Percentiles rank a stretch among this genome's conserved stretches.
phyloP scores from a whole-genome alignment of 2,888 invertebrate genomes.

The Pandemis heparana region DNA sequence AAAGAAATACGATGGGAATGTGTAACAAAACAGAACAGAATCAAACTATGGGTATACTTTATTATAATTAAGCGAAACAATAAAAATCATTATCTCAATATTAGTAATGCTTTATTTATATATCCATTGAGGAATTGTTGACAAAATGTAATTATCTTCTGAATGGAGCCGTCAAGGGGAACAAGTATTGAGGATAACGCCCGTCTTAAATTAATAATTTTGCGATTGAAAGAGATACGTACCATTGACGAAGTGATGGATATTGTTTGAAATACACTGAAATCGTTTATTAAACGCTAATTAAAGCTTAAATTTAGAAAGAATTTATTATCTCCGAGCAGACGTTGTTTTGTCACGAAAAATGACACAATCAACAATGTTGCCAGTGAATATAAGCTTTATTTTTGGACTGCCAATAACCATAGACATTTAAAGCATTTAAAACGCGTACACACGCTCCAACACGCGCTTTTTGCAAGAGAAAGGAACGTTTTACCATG shows the following conservation, averaged over 20 bases:
- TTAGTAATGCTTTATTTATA: slow-evolving; percentile 2
- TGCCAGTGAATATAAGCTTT: slow-evolving; percentile 3
- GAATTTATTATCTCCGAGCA: slow-evolving; percentile 36
- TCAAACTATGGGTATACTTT: neutral
- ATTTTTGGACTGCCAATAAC: neutral
- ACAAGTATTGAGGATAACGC: slow-evolving; percentile 29
- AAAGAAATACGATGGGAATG: slow-evolving; percentile 24
- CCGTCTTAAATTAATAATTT: neutral
- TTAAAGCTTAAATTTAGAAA: slow-evolving; percentile 25
- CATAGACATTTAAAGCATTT: neutral
- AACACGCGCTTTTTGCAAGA: neutral
- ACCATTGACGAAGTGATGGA: slow-evolving; percentile 25
- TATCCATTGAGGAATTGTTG: slow-evolving; percentile 9
- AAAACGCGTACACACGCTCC: neutral
- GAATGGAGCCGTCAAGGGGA: slow-evolving; percentile 32
- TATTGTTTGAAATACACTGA: slow-evolving; percentile 5
- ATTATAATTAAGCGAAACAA: neutral
- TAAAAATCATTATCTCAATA: neutral
- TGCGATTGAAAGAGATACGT: slow-evolving; percentile 4
- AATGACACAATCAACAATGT: slow-evolving; percentile 45
- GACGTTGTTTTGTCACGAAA: slow-evolving; percentile 45
- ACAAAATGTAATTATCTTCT: slow-evolving; percentile 27
- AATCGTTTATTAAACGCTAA: slow-evolving; percentile 10
- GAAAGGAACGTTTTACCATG: neutral
- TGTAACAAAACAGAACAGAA: neutral